Evolutionary conservation across 2,888 invertebrate species (phyloP).

Genomic region (Pediacus dermestoides): DNA sequence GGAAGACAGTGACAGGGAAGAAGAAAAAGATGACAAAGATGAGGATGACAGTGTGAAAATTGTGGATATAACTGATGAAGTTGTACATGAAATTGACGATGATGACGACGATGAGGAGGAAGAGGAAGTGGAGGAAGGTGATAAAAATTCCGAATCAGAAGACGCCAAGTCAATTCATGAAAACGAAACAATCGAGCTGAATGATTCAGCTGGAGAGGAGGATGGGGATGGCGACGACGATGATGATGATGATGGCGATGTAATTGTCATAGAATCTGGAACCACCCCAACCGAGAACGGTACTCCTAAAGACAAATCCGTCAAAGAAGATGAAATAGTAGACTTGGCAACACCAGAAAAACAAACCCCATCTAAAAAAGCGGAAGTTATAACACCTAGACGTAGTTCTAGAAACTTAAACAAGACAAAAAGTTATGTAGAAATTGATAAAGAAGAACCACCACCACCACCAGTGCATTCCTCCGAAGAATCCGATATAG

Average conservation of each 20-base stretch:
- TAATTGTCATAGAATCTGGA: slow-evolving; percentile 42
- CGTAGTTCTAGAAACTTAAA: slow-evolving; percentile 58
- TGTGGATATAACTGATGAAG: slow-evolving; percentile 24
- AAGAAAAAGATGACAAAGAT: slow-evolving; percentile 18
- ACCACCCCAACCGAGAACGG: slow-evolving; percentile 37
- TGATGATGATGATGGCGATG: slow-evolving; percentile 35
- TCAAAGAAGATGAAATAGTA: slow-evolving; percentile 36
- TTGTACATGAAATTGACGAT: slow-evolving; percentile 37
- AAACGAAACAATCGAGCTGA: slow-evolving; percentile 39
- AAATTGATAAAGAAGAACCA: slow-evolving; percentile 46
- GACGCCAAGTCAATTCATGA: slow-evolving; percentile 19
- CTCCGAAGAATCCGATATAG: slow-evolving; percentile 58
- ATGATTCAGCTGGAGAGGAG: slow-evolving; percentile 41
- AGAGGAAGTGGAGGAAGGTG: slow-evolving; percentile 18
- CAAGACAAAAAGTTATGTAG: slow-evolving; percentile 53
- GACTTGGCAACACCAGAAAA: slow-evolving; percentile 47
- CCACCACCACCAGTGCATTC: slow-evolving; percentile 50
- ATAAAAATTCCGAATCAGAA: slow-evolving; percentile 17
- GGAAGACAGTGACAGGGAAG: slow-evolving; percentile 5
- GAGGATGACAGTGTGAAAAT: slow-evolving; percentile 14
- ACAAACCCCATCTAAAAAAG: slow-evolving; percentile 32
- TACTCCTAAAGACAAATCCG: slow-evolving; percentile 19
- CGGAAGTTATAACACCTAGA: slow-evolving; percentile 32
- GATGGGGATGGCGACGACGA: slow-evolving; percentile 34
- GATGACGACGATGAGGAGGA: slow-evolving; percentile 24